Evolutionary conservation across 1,140 invertebrate genomes (phyloP).

Genomic region (Brachionus calyciflorus): DNA sequence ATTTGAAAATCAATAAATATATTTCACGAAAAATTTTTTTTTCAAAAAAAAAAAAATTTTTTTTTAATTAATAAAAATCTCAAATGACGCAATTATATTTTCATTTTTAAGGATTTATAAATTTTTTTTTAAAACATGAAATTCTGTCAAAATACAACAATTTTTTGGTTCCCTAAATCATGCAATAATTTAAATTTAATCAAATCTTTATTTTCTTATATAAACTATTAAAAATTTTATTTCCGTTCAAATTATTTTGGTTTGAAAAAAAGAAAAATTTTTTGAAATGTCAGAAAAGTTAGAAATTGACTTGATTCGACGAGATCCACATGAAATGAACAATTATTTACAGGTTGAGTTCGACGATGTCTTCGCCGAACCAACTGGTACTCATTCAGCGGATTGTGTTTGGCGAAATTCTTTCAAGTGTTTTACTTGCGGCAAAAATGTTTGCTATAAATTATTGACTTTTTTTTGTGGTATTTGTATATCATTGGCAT

Average conservation of each 20-base stretch:
- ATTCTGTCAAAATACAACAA: background rate
- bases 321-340: constrained; percentile 44
- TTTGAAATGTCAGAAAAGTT: background rate
- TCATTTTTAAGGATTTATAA: background rate
- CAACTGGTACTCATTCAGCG: background rate
- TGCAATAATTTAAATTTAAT: background rate
- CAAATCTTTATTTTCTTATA: constrained; percentile 19
- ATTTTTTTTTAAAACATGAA: background rate
- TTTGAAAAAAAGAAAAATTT: background rate
- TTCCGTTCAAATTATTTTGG: too few species aligned
- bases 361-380: constrained; percentile 40
- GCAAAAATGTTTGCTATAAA: constrained; percentile 39
- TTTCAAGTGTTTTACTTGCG: constrained; percentile 31
- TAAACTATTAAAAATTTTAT: too few species aligned
- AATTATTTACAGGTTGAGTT: constrained; percentile 35
- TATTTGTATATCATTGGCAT: constrained; percentile 26
- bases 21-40: background rate
- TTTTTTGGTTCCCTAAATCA: too few species aligned
- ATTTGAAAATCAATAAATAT: constrained; percentile 15
- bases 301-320: background rate
- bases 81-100: background rate
- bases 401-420: constrained; percentile 35
- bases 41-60: background rate
- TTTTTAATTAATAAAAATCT: constrained; percentile 8
- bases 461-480: constrained; percentile 26